Base-by-base conservation (phyloP, 2,797 vertebrate genomes). In the Eulemur albifrons region DNA sequence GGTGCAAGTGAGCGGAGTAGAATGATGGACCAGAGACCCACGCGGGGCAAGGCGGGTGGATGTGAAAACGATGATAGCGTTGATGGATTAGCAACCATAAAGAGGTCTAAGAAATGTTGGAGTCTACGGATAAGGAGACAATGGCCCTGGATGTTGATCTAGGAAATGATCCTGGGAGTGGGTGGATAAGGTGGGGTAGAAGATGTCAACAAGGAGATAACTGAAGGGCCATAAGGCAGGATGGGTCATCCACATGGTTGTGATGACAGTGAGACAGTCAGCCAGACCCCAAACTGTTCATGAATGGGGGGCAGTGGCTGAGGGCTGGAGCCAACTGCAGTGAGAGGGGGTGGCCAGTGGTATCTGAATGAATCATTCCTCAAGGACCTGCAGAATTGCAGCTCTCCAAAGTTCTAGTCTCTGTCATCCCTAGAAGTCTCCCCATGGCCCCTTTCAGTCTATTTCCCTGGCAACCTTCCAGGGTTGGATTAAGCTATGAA, bases 11-110 rank as follows among this genome's bases (percentile, higher is more conserved):
- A 90, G 57, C 27, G 54, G 30, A 90, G 50, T 32, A 79, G 15
- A 50, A 54, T 6, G 63, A 54, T 2, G 76, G 38, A 3, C 45
- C 38, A n/a, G 32, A n/a, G 54, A 48, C 63, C 27, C 57, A 86
- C n/a, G 14, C 0, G 48, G 17, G 21, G 2, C 0, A 2, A 17
- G 40, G 11, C 0, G 2, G 17, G 5, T 32, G 40, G n/a, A 20
- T 79, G 5, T 73, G 67, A 67, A 84, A 63, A 75, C 67, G 70
- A 32, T 17, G 30, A 9, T 18, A 9, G 27, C 0, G 4, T 63
- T 2, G 30, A 2, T 27, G 38, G 48, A 52, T 57, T 69, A 23
- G 50, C 63, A 50, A 72, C 38, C 61, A n/a, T 45, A 38, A 50
- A 75, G 20, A 14, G 3, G 0, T 45, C 38, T 77, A 73, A 83